Conservation (phyloP, 1,140 invertebrate species). For the Pteromalus puparum region DNA sequence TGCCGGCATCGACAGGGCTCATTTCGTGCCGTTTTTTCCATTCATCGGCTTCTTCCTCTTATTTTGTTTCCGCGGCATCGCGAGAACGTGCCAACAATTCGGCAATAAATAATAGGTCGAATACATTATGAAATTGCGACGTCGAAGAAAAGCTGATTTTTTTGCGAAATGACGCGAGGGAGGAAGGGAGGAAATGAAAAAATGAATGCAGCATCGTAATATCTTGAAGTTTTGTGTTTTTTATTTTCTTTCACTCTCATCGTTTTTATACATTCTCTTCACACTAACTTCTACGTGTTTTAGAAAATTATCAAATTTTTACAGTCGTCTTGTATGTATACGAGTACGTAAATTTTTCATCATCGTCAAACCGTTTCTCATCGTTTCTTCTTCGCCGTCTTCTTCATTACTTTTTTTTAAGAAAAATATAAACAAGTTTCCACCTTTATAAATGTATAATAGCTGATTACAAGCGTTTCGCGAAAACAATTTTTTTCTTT, state of each 20-base stretch:
- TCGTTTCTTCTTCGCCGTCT: constrained; percentile 40
- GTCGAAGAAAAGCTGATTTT: no score
- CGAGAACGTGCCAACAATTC: not conserved
- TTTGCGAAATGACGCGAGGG: no score
- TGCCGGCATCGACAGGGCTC: not conserved
- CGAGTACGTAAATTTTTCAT: constrained; percentile 53
- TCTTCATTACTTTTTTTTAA: constrained; percentile 52
- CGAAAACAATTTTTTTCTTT: constrained; percentile 47
- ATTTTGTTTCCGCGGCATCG: not conserved
- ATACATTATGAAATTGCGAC: not conserved
- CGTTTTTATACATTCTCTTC: constrained; percentile 55
- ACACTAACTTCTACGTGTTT: constrained; percentile 54
- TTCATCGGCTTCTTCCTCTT: not conserved
- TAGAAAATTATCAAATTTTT: constrained; percentile 56
- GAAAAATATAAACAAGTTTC: constrained; percentile 61
- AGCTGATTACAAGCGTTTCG: constrained; percentile 48
- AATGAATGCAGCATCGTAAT: constrained; percentile 30
- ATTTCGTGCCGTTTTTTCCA: not conserved
- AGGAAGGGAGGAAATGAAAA: not conserved
- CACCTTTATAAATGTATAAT: constrained; percentile 52
- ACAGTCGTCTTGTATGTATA: constrained; percentile 55
- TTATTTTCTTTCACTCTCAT: constrained; percentile 44
- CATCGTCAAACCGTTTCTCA: constrained; percentile 30
- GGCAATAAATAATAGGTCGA: not conserved
- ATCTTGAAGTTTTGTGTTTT: constrained; percentile 42